Base-by-base conservation (phyloP, 2,888 invertebrate genomes). In the Dinocampus coccinellae region DNA sequence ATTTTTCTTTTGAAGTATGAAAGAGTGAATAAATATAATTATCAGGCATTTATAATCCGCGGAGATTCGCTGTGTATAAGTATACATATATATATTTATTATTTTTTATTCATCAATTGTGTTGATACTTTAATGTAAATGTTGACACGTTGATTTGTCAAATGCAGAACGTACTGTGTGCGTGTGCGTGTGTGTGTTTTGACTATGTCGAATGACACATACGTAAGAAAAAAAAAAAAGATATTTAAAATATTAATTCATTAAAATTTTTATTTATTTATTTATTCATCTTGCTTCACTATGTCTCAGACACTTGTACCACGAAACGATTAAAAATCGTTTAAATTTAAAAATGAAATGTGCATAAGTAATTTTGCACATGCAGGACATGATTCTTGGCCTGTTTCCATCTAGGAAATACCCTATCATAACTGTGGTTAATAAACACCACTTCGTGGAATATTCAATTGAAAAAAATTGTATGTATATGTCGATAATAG, bases 361-460 rank as follows among this genome's bases (percentile, higher is more conserved):
- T 47, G 47, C 6, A 47, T 47, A 47, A 47, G 20, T 47, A 16
- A 47, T 47, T 20, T 16, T n/a, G 16, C 16, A 47, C 47, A 47
- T 47, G 47, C 47, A 47, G 47, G 47, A 47, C 39, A n/a, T 39
- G 39, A 39, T n/a, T 16, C 33, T 64, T 64, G 64, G 53, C 64
- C 34, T 34, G 4, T 20, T 2, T 33, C 64, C 53, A 64, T 33
- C 22, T 4, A 52, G 34, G 53, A 64, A 53, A 64, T 53, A 53
- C 36, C 6, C 34, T 53, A 11, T 52, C n/a, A 20, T 34, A 64
- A 64, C 33, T 52, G 52, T 34, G 47, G 52, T 52, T 64, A 64
- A 64, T 64, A 64, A 53, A 53, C 24, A 22, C 29, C 52, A 42
- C 10, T 64, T 64, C 64, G 52, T 24, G 11, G 63, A 63, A 63